phyloP scores from a whole-genome alignment of 2,888 invertebrate genomes.

The Sesamia inferens region DNA sequence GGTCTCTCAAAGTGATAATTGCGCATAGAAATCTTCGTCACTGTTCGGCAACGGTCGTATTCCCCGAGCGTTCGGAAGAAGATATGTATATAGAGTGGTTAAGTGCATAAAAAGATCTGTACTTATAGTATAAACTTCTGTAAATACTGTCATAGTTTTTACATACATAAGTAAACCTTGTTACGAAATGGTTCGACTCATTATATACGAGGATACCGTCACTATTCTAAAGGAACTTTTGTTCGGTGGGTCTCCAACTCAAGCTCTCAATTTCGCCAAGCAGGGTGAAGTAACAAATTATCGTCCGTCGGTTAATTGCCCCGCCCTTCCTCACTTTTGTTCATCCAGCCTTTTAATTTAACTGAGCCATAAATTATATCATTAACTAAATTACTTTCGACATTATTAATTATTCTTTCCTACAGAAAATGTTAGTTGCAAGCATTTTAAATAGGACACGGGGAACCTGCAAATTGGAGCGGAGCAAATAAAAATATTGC shows the following conservation, averaged over 20 bases:
- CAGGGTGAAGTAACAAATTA: constrained; percentile 55
- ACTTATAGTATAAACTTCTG: no score
- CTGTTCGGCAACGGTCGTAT: no score
- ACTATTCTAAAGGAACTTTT: not conserved
- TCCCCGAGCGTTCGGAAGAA: no score
- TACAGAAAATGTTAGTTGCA: constrained; percentile 46
- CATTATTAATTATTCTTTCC: constrained; percentile 54
- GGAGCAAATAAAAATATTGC: constrained; percentile 17
- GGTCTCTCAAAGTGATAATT: no score
- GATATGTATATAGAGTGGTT: no score
- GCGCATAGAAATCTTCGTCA: no score
- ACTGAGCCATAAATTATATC: constrained; percentile 52
- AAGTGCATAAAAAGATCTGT: no score
- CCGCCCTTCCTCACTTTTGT: constrained; percentile 40
- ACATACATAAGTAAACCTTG: not conserved
- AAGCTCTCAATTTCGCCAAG: constrained; percentile 48
- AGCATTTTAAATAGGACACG: constrained; percentile 38
- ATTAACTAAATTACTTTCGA: constrained; percentile 57
- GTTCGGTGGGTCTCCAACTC: not conserved
- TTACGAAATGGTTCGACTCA: not conserved
- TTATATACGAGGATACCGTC: not conserved
- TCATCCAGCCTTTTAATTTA: constrained; percentile 48
- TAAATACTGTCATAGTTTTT: no score
- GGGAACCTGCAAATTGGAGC: not conserved
- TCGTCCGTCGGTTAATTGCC: constrained; percentile 40